These are phyloP conservation scores for Dendroctonus ponderosae DNA, from an alignment of 1,140 invertebrate genomes.

Conservation along the genomic window DNA sequence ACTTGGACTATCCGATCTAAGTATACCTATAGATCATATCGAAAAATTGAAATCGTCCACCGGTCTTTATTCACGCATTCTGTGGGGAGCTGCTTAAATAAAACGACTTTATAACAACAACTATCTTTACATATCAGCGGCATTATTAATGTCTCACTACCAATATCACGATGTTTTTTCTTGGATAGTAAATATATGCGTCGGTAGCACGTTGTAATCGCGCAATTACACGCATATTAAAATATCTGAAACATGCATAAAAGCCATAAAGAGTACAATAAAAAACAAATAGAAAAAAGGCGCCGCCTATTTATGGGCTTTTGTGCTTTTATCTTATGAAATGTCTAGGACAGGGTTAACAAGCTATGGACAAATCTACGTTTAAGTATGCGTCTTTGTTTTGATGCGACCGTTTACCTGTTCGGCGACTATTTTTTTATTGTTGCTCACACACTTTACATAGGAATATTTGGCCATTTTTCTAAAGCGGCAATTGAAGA, in stretches of 20 bases:
- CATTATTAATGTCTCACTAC: conserved; percentile 8
- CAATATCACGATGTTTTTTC: conserved; percentile 16
- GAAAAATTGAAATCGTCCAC: too few species aligned
- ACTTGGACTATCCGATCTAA: not conserved
- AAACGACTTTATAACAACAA: conserved; percentile 2
- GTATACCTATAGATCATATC: not conserved
- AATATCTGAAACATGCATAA: conserved; percentile 26
- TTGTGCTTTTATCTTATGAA: conserved; percentile 11
- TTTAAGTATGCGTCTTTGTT: too few species aligned
- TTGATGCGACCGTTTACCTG: too few species aligned
- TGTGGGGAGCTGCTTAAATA: too few species aligned
- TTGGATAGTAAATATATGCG: not conserved
- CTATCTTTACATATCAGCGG: conserved; percentile 3
- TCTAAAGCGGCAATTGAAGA: too few species aligned
- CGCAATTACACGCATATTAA: conserved; percentile 29
- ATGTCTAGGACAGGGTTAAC: conserved; percentile 6
- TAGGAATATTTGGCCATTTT: too few species aligned
- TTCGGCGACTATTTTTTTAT: too few species aligned
- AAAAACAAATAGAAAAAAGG: conserved; percentile 26
- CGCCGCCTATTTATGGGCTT: conserved; percentile 17
- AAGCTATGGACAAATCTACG: too few species aligned
- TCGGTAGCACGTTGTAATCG: conserved; percentile 20
- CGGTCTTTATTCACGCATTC: too few species aligned
- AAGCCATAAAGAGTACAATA: conserved; percentile 21
- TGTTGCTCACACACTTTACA: too few species aligned